These are phyloP conservation scores for Chionomys nivalis DNA, from an alignment of 2,113 vertebrate species.

Conservation along the genomic window DNA sequence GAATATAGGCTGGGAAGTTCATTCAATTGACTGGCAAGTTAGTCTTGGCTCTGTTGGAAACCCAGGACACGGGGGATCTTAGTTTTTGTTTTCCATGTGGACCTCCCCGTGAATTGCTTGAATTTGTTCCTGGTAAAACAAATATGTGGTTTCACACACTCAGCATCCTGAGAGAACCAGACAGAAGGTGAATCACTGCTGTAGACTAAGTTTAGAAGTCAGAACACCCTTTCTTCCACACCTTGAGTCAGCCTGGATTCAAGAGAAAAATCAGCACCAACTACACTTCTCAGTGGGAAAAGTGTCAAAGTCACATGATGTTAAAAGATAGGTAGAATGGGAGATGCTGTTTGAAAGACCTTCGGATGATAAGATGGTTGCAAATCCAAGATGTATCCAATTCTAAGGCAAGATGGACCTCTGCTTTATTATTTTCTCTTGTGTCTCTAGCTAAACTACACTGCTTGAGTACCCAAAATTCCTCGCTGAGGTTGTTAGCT, in stretches of 20 bases:
- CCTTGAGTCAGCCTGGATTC: background rate
- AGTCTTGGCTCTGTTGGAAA: background rate
- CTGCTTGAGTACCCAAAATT: background rate
- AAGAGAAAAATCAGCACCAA: background rate
- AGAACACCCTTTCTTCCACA: background rate
- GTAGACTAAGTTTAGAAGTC: background rate
- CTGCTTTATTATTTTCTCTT: background rate
- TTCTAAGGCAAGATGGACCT: background rate
- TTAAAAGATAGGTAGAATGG: background rate
- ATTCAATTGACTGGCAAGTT: background rate
- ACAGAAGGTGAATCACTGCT: background rate
- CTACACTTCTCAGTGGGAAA: background rate
- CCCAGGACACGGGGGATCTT: background rate
- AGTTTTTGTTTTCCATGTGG: background rate
- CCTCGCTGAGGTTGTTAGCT: background rate
- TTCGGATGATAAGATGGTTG: background rate
- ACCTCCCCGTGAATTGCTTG: background rate
- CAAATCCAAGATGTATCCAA: background rate
- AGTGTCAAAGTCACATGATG: background rate
- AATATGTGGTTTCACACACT: background rate
- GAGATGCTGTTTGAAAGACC: background rate
- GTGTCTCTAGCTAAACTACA: background rate
- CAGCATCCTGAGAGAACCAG: background rate
- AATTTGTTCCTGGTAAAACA: background rate
- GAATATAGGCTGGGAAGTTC: background rate